Evolutionary conservation across 2,797 vertebrate genomes (phyloP), one percentile per base, ranked within the genome.

Genomic region (Danio albolineatus): DNA sequence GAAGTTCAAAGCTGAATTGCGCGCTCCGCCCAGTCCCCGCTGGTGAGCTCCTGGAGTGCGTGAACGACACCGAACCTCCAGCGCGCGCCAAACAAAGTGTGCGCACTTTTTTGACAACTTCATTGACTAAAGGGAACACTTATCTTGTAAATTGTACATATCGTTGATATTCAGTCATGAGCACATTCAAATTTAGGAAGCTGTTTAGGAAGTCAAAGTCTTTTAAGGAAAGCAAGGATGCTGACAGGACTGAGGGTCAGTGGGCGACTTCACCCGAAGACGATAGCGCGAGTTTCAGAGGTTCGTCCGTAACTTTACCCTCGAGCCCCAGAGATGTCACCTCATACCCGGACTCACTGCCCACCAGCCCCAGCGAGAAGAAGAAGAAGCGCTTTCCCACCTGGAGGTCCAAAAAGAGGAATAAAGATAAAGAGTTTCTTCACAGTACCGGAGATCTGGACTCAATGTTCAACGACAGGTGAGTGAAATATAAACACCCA

Each of bases 351-450:
- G n/a, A 36, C 53, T 56, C 56, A 3, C 57, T 57, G 9, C 67
- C 76, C 59, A 75, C 70, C 13, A 86, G 82, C 69, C 76, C 82
- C 51, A 57, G 1, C 2, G 43, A 70, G 36, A 84, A 79, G 78
- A 84, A 76, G 75, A 83, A 78, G 38, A 75, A 16, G 54, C 48
- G 78, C 5, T 84, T 84, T 72, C 64, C 74, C 1, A 72, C 78
- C n/a, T 81, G 75, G 78, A 49, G 75, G 39, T 75, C 64, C 64
- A 86, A 21, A 46, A 81, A 79, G 48, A 86, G 70, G 38, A 28
- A 43, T n/a, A 65, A 79, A 73, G 73, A 80, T n/a, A 67, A 61
- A 2, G 16, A 16, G 9, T 65, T 66, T 38, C 1, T 49, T 73
- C 41, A 9, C 69, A 46, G 4, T 43, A 28, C 43, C 6, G 66